These are phyloP conservation scores for Caenorhabditis plicata DNA, from an alignment of 2,888 invertebrate species.

Conservation along the genomic window DNA sequence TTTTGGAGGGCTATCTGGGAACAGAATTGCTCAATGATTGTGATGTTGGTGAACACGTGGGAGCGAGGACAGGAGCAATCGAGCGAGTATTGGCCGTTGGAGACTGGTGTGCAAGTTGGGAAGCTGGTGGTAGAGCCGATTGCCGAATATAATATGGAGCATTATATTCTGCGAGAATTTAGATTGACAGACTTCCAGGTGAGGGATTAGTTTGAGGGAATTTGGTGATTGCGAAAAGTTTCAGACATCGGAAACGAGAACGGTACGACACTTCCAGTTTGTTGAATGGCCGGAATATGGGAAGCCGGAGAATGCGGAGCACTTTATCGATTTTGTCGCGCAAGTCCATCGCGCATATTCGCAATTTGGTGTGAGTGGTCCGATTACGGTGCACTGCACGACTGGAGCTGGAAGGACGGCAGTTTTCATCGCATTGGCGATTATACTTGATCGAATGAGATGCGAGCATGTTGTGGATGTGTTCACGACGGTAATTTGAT, in stretches of 20 bases:
- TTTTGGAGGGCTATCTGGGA: constrained; percentile 99
- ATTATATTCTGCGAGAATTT: constrained; percentile 96
- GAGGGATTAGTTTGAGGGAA: constrained; percentile 37
- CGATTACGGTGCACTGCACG: constrained; percentile 82
- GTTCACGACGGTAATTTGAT: constrained; percentile 81
- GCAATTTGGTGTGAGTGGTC: constrained; percentile 98
- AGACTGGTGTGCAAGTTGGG: constrained; percentile 72
- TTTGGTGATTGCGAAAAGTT: constrained; percentile 3
- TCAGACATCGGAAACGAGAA: constrained; percentile 87
- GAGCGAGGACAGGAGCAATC: constrained; percentile 82
- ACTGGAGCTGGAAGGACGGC: constrained; percentile 98
- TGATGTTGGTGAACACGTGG: constrained; percentile 76
- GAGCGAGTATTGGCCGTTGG: constrained; percentile 98
- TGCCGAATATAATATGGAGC: constrained; percentile 99
- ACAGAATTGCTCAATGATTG: constrained; percentile 97
- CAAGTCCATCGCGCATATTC: constrained; percentile 99
- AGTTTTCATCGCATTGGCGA: constrained; percentile 95
- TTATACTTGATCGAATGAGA: constrained; percentile 96
- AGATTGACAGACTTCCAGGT: constrained; percentile 90
- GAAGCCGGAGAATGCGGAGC: constrained; percentile 95
- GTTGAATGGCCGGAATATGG: constrained; percentile 70
- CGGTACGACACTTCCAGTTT: constrained; percentile 86
- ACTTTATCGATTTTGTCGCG: constrained; percentile 98
- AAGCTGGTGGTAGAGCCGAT: constrained; percentile 98
- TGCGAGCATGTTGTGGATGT: constrained; percentile 98